phyloP scores from a whole-genome alignment of 2,113 vertebrate genomes.

The Caretta caretta region DNA sequence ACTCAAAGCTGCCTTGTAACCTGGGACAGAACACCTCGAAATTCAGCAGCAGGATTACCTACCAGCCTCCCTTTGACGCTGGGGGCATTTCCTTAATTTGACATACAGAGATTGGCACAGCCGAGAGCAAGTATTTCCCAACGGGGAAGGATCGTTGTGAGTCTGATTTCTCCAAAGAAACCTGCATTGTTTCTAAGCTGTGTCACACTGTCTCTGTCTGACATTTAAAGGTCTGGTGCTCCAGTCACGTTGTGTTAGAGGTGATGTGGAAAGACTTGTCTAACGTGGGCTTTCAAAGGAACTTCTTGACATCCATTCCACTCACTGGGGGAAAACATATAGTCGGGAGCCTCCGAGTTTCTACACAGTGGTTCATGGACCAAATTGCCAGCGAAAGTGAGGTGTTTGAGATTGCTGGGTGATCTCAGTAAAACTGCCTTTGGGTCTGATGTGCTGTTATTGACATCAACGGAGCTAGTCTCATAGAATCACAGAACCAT shows the following conservation, averaged over 20 bases:
- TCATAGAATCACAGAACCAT: not conserved
- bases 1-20: not conserved
- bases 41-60: not conserved
- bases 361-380: not conserved
- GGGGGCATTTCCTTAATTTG: not conserved
- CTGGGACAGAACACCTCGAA: not conserved
- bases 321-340: not conserved
- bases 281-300: not conserved
- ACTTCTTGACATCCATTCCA: not conserved
- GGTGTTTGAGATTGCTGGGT: not conserved
- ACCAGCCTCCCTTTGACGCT: not conserved
- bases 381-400: too few species aligned
- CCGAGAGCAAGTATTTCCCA: not conserved
- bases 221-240: not conserved
- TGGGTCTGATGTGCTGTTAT: not conserved
- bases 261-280: too few species aligned
- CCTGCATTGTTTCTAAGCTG: not conserved
- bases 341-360: not conserved
- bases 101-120: not conserved
- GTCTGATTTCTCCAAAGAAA: not conserved
- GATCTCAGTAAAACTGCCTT: not conserved
- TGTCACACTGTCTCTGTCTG: not conserved
- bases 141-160: not conserved
- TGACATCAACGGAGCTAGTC: not conserved
- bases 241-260: not conserved